Conservation (phyloP, 2,113 vertebrate species). For the Cromileptes altivelis region DNA sequence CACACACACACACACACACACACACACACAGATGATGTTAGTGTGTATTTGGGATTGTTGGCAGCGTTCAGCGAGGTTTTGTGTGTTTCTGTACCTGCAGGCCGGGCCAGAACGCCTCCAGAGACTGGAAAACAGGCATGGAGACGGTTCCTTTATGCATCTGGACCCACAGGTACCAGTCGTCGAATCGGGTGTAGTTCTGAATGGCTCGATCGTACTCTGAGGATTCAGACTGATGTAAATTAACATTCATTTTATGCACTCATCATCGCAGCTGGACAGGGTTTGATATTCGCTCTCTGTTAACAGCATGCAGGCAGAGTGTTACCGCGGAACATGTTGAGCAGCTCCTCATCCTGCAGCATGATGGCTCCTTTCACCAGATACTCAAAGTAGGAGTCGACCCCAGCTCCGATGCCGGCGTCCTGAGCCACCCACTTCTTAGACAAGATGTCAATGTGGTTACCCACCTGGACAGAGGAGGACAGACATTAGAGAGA, state of each 20-base stretch:
- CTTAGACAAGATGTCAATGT: constrained; percentile 93
- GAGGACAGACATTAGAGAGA: neutral
- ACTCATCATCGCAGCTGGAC: too few species aligned
- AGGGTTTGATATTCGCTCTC: neutral
- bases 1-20: constrained; percentile 25
- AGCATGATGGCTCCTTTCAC: constrained; percentile 97
- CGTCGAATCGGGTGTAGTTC: constrained; percentile 98
- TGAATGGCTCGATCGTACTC: constrained; percentile 94
- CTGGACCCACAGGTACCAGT: constrained; percentile 99
- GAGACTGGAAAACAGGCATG: constrained; percentile 98
- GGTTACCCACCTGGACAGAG: constrained; percentile 93
- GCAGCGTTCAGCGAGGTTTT: neutral
- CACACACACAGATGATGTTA: constrained; percentile 5
- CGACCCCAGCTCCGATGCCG: constrained; percentile 96
- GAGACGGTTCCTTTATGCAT: constrained; percentile 99
- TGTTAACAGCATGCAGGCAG: neutral
- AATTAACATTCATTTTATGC: neutral
- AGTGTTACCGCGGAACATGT: constrained; percentile 91
- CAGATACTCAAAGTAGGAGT: constrained; percentile 98
- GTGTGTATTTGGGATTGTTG: too few species aligned
- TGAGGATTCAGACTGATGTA: constrained; percentile 55
- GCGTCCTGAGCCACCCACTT: constrained; percentile 99
- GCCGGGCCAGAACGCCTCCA: constrained; percentile 98
- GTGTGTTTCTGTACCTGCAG: constrained; percentile 85
- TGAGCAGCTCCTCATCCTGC: constrained; percentile 93